A percentile compares a stretch with the other conserved stretches of the same genome.
Evolutionary conservation across 2,113 vertebrate genomes (phyloP).

Genomic region (Nanger granti): DNA sequence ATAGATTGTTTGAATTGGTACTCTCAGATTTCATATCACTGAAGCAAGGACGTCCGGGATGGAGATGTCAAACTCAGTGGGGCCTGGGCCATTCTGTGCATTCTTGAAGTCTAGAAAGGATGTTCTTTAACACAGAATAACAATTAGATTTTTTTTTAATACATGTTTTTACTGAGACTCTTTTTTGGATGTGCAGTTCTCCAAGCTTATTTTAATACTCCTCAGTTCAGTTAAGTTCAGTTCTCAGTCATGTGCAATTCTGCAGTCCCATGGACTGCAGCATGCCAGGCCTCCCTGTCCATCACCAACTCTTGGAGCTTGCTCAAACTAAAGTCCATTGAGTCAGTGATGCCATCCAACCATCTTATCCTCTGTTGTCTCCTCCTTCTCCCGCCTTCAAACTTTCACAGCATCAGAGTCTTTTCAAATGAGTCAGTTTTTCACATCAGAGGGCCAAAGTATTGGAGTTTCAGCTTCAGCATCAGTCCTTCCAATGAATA

Average conservation of each 20-base stretch:
- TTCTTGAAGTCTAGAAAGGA: not conserved
- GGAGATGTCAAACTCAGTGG: not conserved
- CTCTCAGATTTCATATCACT: constrained; percentile 3
- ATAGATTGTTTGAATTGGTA: not conserved
- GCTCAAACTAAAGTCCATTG: not conserved
- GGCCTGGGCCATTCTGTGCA: not conserved
- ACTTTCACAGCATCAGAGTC: not conserved
- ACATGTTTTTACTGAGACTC: not conserved
- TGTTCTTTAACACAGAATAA: constrained; percentile 8
- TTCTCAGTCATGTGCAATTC: not conserved
- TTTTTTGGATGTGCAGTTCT: not conserved
- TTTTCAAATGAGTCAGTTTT: not conserved
- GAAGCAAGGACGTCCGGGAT: not conserved
- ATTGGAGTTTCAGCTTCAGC: not conserved
- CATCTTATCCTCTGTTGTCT: not conserved
- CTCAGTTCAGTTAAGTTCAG: not conserved
- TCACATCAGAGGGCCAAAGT: not conserved
- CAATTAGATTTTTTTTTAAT: not conserved
- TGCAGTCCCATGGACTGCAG: not conserved
- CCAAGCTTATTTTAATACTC: constrained; percentile 28
- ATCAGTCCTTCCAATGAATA: not conserved
- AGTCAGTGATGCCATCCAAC: not conserved
- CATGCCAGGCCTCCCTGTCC: not conserved
- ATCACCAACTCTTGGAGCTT: not conserved
- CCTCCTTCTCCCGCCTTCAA: not conserved